Conservation (phyloP, 2,113 vertebrate genomes). For the Glaucomys volans region DNA sequence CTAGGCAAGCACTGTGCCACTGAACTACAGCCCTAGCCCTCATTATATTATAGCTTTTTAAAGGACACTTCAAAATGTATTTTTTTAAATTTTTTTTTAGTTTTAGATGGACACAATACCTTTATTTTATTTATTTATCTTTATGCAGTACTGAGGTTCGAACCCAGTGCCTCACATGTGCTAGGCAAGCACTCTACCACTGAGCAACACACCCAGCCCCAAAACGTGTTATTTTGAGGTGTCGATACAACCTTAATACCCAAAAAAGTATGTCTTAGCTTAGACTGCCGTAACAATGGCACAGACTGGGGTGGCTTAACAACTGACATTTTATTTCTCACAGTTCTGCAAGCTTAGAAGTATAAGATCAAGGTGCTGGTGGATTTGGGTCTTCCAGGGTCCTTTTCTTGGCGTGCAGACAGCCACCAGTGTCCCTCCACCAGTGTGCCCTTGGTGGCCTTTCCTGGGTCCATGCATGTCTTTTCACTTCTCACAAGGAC, state of each 20-base stretch:
- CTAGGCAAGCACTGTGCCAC: too few relatives aligned
- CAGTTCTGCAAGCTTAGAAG: neutral
- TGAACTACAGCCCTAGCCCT: neutral
- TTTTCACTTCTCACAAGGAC: neutral
- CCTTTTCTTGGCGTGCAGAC: neutral
- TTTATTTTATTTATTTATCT: too few relatives aligned
- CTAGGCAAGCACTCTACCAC: too few relatives aligned
- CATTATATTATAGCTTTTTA: too few relatives aligned
- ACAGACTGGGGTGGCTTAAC: neutral
- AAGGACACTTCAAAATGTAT: neutral
- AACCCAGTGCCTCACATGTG: too few relatives aligned
- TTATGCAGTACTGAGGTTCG: too few relatives aligned
- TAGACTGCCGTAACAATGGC: neutral
- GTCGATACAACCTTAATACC: neutral
- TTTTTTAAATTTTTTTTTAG: too few relatives aligned
- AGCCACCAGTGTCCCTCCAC: neutral
- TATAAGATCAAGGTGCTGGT: neutral
- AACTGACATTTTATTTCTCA: neutral
- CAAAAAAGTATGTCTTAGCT: neutral
- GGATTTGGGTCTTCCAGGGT: neutral
- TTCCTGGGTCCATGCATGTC: neutral
- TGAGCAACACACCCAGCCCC: too few relatives aligned
- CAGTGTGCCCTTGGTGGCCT: neutral
- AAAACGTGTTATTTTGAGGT: neutral
- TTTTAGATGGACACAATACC: too few relatives aligned